These are phyloP conservation scores for Oreochromis grahami DNA, from an alignment of 2,797 vertebrate genomes.

Conservation along the genomic window DNA sequence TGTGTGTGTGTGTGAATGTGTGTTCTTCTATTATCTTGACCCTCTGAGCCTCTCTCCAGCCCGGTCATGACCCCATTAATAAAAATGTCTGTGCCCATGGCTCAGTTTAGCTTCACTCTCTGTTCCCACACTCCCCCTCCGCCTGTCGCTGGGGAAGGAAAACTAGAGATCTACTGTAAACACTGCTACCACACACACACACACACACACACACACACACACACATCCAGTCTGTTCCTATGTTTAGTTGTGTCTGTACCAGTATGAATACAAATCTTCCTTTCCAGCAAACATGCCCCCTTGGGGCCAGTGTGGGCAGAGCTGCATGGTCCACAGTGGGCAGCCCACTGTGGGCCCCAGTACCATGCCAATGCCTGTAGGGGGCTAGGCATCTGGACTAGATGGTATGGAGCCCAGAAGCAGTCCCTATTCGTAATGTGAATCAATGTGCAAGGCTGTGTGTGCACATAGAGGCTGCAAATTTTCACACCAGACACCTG, in stretches of 20 bases:
- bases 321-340: neutral
- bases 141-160: constrained; percentile 52
- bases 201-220: neutral
- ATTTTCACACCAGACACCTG: neutral
- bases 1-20: neutral
- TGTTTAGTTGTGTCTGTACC: neutral
- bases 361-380: neutral
- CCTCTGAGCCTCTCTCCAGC: neutral
- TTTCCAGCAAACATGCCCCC: neutral
- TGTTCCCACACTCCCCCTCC: constrained; percentile 50
- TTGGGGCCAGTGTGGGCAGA: neutral
- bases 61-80: constrained; percentile 18
- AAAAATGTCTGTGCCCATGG: constrained; percentile 42
- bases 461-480: neutral
- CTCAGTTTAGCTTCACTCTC: constrained; percentile 40
- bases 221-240: neutral
- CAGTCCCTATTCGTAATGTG: neutral
- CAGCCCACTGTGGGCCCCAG: neutral
- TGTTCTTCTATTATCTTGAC: neutral
- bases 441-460: neutral
- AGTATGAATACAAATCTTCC: neutral
- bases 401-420: neutral
- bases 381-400: neutral
- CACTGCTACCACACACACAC: neutral
- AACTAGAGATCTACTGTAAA: constrained; percentile 26